Evolutionary conservation across 2,113 vertebrate species (phyloP), one percentile per base, ranked within the genome.

Genomic region (Nibea albiflora): DNA sequence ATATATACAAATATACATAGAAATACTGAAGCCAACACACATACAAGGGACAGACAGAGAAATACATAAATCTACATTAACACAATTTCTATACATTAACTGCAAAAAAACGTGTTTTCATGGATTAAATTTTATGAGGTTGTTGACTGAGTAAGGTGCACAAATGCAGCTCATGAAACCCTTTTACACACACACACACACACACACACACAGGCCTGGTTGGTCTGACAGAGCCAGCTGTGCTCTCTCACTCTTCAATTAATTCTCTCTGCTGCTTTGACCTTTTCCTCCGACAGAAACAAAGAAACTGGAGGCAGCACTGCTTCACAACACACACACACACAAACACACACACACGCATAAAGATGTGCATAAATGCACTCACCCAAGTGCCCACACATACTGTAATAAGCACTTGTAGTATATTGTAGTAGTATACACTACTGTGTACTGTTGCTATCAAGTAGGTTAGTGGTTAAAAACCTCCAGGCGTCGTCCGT

Each of bases 241-340:
- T 87, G 85, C 80, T 78, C 86, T 80, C 84, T 88, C 84, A 89
- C 88, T 87, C 91, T 89, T 93, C 92, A 92, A 93, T 91, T 90
- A 93, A 94, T 92, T 94, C 90, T 90, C 89, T 88, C 90, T 85
- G 92, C 91, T 88, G 80, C 90, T 89, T 90, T 94, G 94, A 94
- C 94, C 94, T 95, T 94, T 92, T 89, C 88, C 89, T 85, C 76
- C 11, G 6, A 87, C 62, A 79, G 86, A 89, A 90, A 94, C 91
- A 92, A 89, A 90, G 88, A 89, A 89, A 88, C 78, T 84, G 54
- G 71, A 80, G 71, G 74, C 76, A 69, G 67, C 79, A 15, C 65
- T 52, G 47, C 26, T 39, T n/a, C 28, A 49, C 42, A 67, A 61
- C 35, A 39, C 35, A 39, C 35, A 35, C 31, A 31, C 31, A 31